These are phyloP conservation scores for Cochlearius cochlearius DNA, from an alignment of 2,113 vertebrate species.

Conservation along the genomic window DNA sequence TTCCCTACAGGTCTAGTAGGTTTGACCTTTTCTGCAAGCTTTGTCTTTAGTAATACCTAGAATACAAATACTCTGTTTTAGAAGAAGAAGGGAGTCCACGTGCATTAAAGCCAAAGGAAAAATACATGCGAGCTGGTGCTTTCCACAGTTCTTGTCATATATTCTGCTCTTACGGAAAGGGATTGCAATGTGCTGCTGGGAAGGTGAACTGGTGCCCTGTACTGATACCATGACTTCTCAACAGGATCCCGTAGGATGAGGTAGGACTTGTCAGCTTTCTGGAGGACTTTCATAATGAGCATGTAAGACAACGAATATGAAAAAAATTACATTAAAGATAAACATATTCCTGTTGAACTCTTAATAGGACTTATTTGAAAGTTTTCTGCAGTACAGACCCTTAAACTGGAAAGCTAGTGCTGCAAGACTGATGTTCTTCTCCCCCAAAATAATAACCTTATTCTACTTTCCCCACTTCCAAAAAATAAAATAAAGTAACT, in stretches of 20 bases:
- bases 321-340: not conserved
- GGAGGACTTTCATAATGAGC: not conserved
- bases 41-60: not conserved
- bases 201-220: not conserved
- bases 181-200: not conserved
- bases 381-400: conserved; percentile 39
- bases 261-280: not conserved
- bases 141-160: not conserved
- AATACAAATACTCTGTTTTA: not conserved
- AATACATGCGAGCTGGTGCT: not conserved
- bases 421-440: conserved; percentile 38
- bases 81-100: not conserved
- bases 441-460: not conserved
- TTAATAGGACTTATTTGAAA: conserved; percentile 28
- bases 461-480: not conserved
- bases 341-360: conserved; percentile 22
- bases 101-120: not conserved
- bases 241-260: not conserved
- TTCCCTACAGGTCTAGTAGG: not conserved
- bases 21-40: not conserved
- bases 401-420: conserved; percentile 46
- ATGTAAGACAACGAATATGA: not conserved
- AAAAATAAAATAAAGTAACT: not conserved
- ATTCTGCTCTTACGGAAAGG: not conserved
- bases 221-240: not conserved